A percentile compares a stretch with the other conserved stretches of the same genome.
phyloP scores from a whole-genome alignment of 2,888 invertebrate species.

The Pandemis corylana region DNA sequence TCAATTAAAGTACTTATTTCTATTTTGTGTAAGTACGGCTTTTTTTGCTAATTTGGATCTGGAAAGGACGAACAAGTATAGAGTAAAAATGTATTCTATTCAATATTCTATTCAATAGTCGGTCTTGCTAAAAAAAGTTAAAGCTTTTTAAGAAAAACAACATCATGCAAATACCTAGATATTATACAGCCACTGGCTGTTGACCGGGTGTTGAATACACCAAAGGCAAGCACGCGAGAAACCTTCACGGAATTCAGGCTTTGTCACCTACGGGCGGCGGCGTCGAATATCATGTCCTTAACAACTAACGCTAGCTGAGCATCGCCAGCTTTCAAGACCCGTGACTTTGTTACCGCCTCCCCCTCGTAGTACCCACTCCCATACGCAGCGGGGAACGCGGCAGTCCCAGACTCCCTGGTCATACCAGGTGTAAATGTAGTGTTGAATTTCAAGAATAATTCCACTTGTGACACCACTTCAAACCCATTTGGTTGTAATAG shows the following conservation, averaged over 20 bases:
- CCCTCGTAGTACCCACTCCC: conserved; percentile 35
- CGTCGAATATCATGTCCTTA: conserved; percentile 60
- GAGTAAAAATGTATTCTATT: neutral
- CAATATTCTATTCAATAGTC: no score
- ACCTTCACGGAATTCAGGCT: conserved; percentile 59
- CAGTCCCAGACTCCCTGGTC: conserved; percentile 49
- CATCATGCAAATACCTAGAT: conserved; percentile 10
- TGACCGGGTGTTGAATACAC: conserved; percentile 42
- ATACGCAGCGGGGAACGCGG: conserved; percentile 26
- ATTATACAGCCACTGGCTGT: conserved; percentile 12
- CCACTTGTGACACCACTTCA: conserved; percentile 62
- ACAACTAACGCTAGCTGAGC: conserved; percentile 58
- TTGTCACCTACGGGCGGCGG: conserved; percentile 53
- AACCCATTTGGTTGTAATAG: conserved; percentile 57
- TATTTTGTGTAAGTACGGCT: conserved; percentile 4
- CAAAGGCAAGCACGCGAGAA: conserved; percentile 51
- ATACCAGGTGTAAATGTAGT: conserved; percentile 65
- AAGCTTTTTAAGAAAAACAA: conserved; percentile 2
- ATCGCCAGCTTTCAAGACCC: conserved; percentile 54
- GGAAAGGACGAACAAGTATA: neutral
- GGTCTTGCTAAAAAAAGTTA: no score
- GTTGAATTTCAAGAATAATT: conserved; percentile 72
- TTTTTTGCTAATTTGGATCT: neutral
- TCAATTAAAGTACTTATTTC: conserved; percentile 54
- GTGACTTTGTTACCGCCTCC: conserved; percentile 41